A percentile compares a stretch with the other conserved stretches of the same genome.
Conservation (phyloP, 1,140 invertebrate species). For the Belonocnema kinseyi region DNA sequence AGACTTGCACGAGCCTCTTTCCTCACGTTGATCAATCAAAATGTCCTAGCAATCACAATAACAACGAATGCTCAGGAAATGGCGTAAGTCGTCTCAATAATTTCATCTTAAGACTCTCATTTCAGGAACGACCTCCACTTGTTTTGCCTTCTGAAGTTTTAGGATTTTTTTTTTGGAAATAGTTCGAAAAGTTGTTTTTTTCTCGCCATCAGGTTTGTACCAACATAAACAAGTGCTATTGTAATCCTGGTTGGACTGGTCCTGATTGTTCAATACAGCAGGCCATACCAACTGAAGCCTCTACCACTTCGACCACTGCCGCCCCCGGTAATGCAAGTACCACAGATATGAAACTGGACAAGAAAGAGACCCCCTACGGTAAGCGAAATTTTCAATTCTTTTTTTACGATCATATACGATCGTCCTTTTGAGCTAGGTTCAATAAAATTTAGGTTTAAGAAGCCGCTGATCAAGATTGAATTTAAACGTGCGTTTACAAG, state of each 20-base stretch:
- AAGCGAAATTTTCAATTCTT: slow-evolving; percentile 64
- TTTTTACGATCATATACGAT: not conserved
- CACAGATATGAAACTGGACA: slow-evolving; percentile 84
- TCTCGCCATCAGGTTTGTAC: slow-evolving; percentile 87
- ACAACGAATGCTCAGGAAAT: slow-evolving; percentile 93
- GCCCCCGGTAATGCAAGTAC: slow-evolving; percentile 72
- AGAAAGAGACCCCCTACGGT: slow-evolving; percentile 93
- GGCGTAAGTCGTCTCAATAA: slow-evolving; percentile 82
- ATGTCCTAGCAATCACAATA: slow-evolving; percentile 92
- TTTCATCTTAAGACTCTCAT: not conserved
- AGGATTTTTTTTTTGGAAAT: too few species aligned
- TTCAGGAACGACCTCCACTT: not conserved
- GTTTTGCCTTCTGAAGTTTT: too few species aligned
- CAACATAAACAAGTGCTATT: slow-evolving; percentile 94
- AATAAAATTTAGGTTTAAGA: not conserved
- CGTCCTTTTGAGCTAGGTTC: not conserved
- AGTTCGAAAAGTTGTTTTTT: slow-evolving; percentile 12
- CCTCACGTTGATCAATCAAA: slow-evolving; percentile 88
- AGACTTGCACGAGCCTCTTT: slow-evolving; percentile 90
- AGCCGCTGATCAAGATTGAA: not conserved
- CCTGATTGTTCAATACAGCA: slow-evolving; percentile 90
- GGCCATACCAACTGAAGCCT: slow-evolving; percentile 79
- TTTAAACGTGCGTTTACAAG: not conserved
- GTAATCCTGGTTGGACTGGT: slow-evolving; percentile 91
- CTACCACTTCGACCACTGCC: slow-evolving; percentile 72